These are phyloP conservation scores for Aphidius ervi DNA, from an alignment of 1,140 invertebrate genomes.

Conservation along the genomic window DNA sequence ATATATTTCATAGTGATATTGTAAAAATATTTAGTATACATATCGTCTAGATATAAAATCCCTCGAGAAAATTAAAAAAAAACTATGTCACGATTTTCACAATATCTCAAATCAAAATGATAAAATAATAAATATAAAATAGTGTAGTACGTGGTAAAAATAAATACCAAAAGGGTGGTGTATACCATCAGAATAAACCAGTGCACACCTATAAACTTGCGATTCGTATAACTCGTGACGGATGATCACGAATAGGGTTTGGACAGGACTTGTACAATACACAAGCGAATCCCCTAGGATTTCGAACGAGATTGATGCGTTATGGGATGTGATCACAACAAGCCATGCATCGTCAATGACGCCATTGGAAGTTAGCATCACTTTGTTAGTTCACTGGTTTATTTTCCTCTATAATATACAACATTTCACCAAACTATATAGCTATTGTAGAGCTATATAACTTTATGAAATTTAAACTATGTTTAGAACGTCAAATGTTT, in stretches of 20 bases:
- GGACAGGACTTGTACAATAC: constrained; percentile 25
- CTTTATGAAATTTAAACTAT: constrained; percentile 25
- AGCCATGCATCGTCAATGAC: constrained; percentile 38
- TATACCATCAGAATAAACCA: neutral
- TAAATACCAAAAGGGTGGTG: neutral
- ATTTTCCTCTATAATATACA: neutral
- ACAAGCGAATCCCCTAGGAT: constrained; percentile 24
- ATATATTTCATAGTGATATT: no score
- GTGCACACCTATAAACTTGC: no score
- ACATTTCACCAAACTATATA: neutral
- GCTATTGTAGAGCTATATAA: neutral
- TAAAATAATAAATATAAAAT: no score
- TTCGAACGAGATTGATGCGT: constrained; percentile 35
- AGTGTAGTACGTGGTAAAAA: no score
- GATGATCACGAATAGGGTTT: constrained; percentile 32
- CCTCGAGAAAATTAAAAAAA: no score
- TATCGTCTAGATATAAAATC: no score
- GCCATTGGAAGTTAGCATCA: constrained; percentile 23
- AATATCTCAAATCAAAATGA: no score
- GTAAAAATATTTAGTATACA: no score
- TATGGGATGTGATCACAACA: constrained; percentile 39
- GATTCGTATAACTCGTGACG: constrained; percentile 25
- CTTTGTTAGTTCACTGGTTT: constrained; percentile 11
- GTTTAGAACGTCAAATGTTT: neutral
- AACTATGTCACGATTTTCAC: no score